Evolutionary conservation across 2,797 vertebrate genomes (phyloP).

Genomic region (Sebastes diploproa): DNA sequence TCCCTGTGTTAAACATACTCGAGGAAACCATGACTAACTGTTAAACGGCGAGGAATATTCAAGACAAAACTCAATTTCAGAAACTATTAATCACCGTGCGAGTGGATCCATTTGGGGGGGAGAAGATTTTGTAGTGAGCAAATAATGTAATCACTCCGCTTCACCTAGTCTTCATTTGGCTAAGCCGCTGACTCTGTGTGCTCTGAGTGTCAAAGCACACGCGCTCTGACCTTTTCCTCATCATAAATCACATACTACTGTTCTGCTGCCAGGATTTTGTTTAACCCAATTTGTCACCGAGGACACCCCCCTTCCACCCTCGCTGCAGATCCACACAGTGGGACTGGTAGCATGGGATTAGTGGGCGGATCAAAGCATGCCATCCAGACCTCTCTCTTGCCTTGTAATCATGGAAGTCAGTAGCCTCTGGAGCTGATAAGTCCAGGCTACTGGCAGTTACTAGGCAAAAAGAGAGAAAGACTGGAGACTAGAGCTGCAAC

Average conservation of each 20-base stretch:
- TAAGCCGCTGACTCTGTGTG: constrained; percentile 25
- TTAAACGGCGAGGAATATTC: constrained; percentile 13
- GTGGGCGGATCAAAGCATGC: constrained; percentile 78
- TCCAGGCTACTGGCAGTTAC: constrained; percentile 29
- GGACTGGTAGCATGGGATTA: constrained; percentile 62
- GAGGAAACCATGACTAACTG: neutral
- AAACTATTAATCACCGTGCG: constrained; percentile 30
- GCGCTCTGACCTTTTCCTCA: constrained; percentile 76
- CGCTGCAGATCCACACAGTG: constrained; percentile 37
- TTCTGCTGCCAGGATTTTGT: constrained; percentile 80
- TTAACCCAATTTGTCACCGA: constrained; percentile 84
- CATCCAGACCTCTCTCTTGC: constrained; percentile 52
- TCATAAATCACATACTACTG: constrained; percentile 79
- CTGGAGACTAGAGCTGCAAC: neutral
- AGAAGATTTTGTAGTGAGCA: constrained; percentile 26
- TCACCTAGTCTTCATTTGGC: constrained; percentile 49
- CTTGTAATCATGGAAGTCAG: constrained; percentile 65
- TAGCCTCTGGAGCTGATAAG: constrained; percentile 57
- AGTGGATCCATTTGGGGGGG: neutral
- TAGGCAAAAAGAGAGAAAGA: constrained; percentile 3
- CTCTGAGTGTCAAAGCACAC: constrained; percentile 43
- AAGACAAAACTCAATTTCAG: constrained; percentile 25
- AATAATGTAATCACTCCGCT: constrained; percentile 48
- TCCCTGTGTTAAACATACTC: neutral
- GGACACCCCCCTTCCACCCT: constrained; percentile 61